Conservation (phyloP, 2,888 invertebrate species). For the Amphimallon solstitiale region DNA sequence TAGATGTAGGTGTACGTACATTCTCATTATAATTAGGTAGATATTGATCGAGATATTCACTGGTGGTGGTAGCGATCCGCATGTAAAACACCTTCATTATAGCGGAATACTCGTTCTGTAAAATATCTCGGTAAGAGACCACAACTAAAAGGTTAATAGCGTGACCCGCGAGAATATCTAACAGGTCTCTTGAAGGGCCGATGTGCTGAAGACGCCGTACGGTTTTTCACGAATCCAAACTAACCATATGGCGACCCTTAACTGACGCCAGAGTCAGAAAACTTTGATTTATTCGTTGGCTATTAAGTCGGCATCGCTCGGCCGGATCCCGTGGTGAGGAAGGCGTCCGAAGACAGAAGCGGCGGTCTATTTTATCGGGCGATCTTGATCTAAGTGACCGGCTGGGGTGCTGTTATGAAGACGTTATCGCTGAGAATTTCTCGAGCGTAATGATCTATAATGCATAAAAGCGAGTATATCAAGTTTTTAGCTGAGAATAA, state of each 20-base stretch:
- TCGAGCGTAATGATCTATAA: constrained; percentile 44
- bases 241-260: constrained; percentile 35
- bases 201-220: constrained; percentile 37
- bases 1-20: neutral
- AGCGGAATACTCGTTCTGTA: constrained; percentile 52
- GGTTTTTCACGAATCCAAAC: constrained; percentile 48
- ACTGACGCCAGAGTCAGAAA: constrained; percentile 48
- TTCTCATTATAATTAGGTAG: neutral
- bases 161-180: constrained; percentile 54
- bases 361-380: constrained; percentile 13
- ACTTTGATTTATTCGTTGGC: constrained; percentile 43
- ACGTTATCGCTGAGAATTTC: constrained; percentile 46
- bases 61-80: constrained; percentile 51
- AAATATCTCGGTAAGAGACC: constrained; percentile 54
- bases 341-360: neutral
- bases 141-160: constrained; percentile 57
- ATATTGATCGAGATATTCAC: constrained; percentile 14
- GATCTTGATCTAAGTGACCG: constrained; percentile 6
- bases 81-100: constrained; percentile 62
- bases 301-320: constrained; percentile 15
- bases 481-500: neutral
- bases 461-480: neutral
- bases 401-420: constrained; percentile 13
- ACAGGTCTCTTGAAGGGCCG: constrained; percentile 54
- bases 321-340: constrained; percentile 10